These are phyloP conservation scores for Xenus cinereus DNA, from an alignment of 2,113 vertebrate species.

Conservation along the genomic window DNA sequence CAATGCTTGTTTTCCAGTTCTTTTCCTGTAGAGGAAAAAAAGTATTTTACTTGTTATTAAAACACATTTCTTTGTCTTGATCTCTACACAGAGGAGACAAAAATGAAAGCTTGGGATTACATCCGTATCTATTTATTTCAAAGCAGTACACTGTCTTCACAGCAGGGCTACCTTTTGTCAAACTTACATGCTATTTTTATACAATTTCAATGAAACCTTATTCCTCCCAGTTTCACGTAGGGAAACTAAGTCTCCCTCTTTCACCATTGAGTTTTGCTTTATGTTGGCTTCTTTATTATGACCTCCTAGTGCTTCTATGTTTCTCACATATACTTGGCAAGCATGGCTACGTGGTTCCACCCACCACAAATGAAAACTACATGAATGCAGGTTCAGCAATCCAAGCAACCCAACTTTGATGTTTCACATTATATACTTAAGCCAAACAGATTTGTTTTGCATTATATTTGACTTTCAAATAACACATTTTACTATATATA, in stretches of 20 bases:
- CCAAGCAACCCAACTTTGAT: neutral
- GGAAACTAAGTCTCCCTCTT: neutral
- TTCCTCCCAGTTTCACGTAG: neutral
- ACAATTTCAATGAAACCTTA: neutral
- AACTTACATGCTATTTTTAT: neutral
- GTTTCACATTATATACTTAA: neutral
- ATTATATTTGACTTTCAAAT: neutral
- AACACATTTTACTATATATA: neutral
- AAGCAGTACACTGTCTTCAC: neutral
- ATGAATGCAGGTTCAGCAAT: neutral
- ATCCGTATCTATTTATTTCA: neutral
- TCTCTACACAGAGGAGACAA: neutral
- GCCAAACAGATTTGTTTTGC: neutral
- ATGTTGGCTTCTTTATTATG: neutral
- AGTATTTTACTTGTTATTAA: constrained; percentile 25
- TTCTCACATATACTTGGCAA: neutral
- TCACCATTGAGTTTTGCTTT: neutral
- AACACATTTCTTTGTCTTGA: neutral
- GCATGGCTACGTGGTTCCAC: neutral
- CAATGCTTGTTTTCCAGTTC: constrained; percentile 76
- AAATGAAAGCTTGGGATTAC: neutral
- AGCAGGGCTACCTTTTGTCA: neutral
- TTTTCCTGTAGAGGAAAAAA: constrained; percentile 78
- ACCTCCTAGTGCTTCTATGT: neutral
- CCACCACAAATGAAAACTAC: neutral